phyloP scores from a whole-genome alignment of 2,888 invertebrate genomes.

The Gibbula magus region DNA sequence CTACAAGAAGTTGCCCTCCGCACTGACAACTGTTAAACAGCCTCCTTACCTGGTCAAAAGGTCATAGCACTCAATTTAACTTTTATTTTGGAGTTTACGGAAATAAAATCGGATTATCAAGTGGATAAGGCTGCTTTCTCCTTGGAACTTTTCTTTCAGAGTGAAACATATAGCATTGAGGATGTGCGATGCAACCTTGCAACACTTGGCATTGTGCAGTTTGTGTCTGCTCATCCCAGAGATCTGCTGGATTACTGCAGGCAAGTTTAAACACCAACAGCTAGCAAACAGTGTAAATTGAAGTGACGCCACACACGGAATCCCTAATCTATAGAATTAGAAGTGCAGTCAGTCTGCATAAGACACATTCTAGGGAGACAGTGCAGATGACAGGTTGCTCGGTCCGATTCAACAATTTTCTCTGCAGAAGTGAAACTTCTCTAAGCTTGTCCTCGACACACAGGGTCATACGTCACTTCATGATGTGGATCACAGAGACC shows the following conservation, averaged over 20 bases:
- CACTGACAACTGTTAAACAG: too few species aligned
- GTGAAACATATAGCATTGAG: not conserved
- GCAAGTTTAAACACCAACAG: not conserved
- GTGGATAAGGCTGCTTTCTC: not conserved
- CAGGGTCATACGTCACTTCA: too few species aligned
- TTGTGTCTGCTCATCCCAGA: not conserved
- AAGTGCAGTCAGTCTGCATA: not conserved
- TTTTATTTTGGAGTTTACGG: not conserved
- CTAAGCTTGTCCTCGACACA: too few species aligned
- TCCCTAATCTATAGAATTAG: not conserved
- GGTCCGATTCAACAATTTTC: too few species aligned
- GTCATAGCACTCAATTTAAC: too few species aligned
- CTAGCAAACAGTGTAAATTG: not conserved
- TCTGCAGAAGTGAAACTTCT: too few species aligned
- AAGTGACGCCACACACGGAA: not conserved
- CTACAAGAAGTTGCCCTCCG: too few species aligned
- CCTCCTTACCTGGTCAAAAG: too few species aligned
- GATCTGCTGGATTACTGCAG: not conserved
- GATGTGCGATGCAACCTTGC: not conserved
- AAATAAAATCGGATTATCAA: not conserved
- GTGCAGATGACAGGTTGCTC: too few species aligned
- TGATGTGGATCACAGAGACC: too few species aligned
- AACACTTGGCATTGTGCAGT: not conserved
- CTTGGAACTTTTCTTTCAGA: not conserved
- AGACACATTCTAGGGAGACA: not conserved